phyloP scores from a whole-genome alignment of 2,888 invertebrate species.

The Amorpha juglandis region DNA sequence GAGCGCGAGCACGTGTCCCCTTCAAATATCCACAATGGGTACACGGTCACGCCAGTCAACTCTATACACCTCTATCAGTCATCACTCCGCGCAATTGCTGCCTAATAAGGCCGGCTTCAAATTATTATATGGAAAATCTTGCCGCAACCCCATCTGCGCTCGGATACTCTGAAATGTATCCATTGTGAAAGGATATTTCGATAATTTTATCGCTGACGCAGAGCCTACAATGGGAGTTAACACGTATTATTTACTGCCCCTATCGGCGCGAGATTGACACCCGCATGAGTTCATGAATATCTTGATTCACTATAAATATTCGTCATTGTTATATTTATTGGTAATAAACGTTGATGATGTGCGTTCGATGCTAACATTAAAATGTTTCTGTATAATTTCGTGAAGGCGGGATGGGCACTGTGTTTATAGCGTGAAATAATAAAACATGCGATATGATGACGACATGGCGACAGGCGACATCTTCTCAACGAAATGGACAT shows the following conservation, averaged over 20 bases:
- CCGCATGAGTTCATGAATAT: constrained; percentile 64
- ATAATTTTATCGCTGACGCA: constrained; percentile 37
- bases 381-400: constrained; percentile 71
- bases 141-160: neutral
- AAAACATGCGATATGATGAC: constrained; percentile 76
- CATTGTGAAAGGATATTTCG: constrained; percentile 25
- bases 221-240: constrained; percentile 41
- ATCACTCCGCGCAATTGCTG: neutral
- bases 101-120: neutral
- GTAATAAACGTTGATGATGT: constrained; percentile 64
- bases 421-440: constrained; percentile 77
- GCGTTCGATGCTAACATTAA: constrained; percentile 65
- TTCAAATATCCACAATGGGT: constrained; percentile 36
- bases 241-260: constrained; percentile 44
- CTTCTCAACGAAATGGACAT: constrained; percentile 80
- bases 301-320: constrained; percentile 61
- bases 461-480: constrained; percentile 75
- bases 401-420: constrained; percentile 50
- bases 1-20: constrained; percentile 52
- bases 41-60: constrained; percentile 35
- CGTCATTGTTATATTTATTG: constrained; percentile 67
- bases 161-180: neutral
- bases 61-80: neutral
- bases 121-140: constrained; percentile 18
- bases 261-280: constrained; percentile 54